phyloP scores from a whole-genome alignment of 2,888 invertebrate species.

The Parnassius apollo region DNA sequence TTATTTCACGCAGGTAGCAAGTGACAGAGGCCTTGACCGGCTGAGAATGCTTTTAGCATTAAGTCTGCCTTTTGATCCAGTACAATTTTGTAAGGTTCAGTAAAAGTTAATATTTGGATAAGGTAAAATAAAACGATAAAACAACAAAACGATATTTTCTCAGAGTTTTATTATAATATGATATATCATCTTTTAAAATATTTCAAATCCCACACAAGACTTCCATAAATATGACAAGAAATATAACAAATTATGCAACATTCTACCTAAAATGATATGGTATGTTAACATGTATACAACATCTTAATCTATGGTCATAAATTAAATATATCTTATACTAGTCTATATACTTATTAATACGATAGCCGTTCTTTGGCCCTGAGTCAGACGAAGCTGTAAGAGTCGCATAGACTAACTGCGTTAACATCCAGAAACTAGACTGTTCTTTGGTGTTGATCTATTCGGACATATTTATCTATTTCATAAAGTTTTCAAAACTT shows the following conservation, averaged over 20 bases:
- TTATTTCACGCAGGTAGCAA: too few relatives aligned
- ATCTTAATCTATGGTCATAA: conserved; percentile 12
- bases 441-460: conserved; percentile 26
- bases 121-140: neutral
- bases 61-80: too few relatives aligned
- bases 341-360: conserved; percentile 10
- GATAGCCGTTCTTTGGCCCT: conserved; percentile 17
- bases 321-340: conserved; percentile 2
- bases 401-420: too few relatives aligned
- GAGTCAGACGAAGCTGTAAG: too few relatives aligned
- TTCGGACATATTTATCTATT: conserved; percentile 7
- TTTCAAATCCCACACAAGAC: conserved; percentile 50
- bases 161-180: conserved; percentile 57
- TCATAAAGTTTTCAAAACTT: neutral
- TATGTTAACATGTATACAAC: conserved; percentile 40
- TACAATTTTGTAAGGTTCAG: too few relatives aligned
- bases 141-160: conserved; percentile 29
- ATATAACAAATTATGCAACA: conserved; percentile 40
- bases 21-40: too few relatives aligned
- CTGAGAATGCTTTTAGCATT: too few relatives aligned
- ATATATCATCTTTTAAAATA: conserved; percentile 46
- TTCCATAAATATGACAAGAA: conserved; percentile 45
- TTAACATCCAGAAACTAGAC: neutral
- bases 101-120: neutral
- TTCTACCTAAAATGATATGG: conserved; percentile 55